phyloP scores from a whole-genome alignment of 1,140 invertebrate genomes.

The Ridgeia piscesae region DNA sequence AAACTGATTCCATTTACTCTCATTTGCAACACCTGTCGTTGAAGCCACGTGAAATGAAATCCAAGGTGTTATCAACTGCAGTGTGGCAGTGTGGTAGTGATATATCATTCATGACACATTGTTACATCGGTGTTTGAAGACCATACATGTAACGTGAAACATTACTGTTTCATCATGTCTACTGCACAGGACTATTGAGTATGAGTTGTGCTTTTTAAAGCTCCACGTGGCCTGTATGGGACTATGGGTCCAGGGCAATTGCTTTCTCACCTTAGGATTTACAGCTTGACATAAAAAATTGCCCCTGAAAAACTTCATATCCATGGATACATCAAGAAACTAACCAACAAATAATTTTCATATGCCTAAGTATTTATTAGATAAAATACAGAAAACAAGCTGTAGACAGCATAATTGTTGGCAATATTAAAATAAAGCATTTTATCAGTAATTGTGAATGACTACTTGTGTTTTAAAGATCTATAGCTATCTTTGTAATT shows the following conservation, averaged over 20 bases:
- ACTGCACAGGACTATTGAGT: not conserved
- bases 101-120: not conserved
- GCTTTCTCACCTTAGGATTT: too few relatives aligned
- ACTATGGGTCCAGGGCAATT: too few relatives aligned
- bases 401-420: not conserved
- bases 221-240: not conserved
- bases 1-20: too few relatives aligned
- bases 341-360: not conserved
- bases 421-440: not conserved
- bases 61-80: not conserved
- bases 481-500: too few relatives aligned
- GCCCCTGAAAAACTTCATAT: too few relatives aligned
- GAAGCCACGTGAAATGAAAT: not conserved
- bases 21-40: too few relatives aligned
- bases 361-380: not conserved
- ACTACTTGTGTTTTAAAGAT: too few relatives aligned
- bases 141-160: not conserved
- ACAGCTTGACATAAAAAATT: too few relatives aligned
- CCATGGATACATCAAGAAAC: too few relatives aligned
- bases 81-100: not conserved
- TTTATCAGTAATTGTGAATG: too few relatives aligned
- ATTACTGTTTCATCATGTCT: not conserved
- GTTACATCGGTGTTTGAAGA: not conserved
- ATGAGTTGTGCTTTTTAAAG: not conserved
- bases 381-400: not conserved